Base-by-base conservation (phyloP, 2,888 invertebrate species). In the Drosophila birchii region DNA sequence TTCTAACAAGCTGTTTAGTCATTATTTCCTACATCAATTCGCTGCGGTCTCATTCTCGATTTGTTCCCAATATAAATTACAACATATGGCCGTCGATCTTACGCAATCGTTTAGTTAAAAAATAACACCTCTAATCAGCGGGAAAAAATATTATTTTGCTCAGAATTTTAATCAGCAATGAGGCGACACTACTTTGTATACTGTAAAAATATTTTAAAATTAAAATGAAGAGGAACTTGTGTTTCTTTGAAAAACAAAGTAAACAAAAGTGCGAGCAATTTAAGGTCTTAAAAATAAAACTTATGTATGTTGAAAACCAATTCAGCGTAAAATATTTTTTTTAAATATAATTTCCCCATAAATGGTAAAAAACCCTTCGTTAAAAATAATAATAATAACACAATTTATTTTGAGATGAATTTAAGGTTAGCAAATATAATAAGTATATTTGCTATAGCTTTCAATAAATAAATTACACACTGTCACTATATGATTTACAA, bases 101-200 rank as follows among this genome's bases (percentile, higher is more conserved):
- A 56, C 29, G 57, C 49, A 68, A 68, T 43, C 68, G 18, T 11
- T 23, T 6, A 36, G 45, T 66, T 66, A 26, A 41, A 49, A 49
- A 56, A 47, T n/a, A 49, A 67, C 56, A 67, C 67, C 49, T 41
- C 36, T 38, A 67, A 49, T 68, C 49, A 57, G 51, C 26, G 36
- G 51, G 16, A 0, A 49, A 61, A 23, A 49, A 41, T 66, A 18
- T 36, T 47, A 32, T 45, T 64, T 51, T 38, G 7, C 62, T 51
- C 16, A 12, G 39, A 36, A n/a, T 14, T 44, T 26, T 20, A 53
- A 29, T 58, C 59, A 54, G 59, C 32, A 59, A 20, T 38, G 16
- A 29, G 36, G 43, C 51, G 51, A 36, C 36, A 16, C 36, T 44
- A 66, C 62, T 62, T 66, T 66, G n/a, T n/a, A n/a, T n/a, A n/a